Base-by-base conservation (phyloP, 2,113 vertebrate species). In the Onychorhynchus coronatus region DNA sequence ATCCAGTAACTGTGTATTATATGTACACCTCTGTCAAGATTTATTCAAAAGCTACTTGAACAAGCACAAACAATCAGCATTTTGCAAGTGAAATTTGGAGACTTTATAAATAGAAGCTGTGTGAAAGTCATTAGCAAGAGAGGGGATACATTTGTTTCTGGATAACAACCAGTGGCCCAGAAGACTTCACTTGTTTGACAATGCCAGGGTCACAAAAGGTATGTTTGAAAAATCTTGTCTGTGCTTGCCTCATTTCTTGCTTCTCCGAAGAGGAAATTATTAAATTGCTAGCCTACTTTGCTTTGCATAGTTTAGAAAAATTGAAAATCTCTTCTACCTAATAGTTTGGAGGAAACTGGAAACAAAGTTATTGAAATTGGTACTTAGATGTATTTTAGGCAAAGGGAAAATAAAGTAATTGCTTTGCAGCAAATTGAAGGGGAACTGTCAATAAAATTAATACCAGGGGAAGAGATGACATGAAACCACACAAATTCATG, bases 401-500 rank as follows among this genome's bases (percentile, higher is more conserved):
- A 88, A 85, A 61, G 6, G 30, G 24, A 56, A 65, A 74, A 63
- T 12, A 20, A 77, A 68, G 8, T 14, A 25, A 33, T 37, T 80
- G 5, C 5, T 70, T 70, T 61, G 42, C 18, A 33, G 31, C 3
- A 47, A 9, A 66, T 67, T 80, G 12, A 65, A 73, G 6, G 6
- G 1, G 4, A 65, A 39, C 9, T 18, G 5, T 28, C 12, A 66
- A 47, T 47, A 37, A 70, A 74, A 42, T 52, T 15, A 70, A 24
- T 19, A n/a, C 4, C 1, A 3, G 6, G 2, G 19, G 61, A 30
- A 74, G 8, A 46, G 7, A 50, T 39, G 3, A 17, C 44, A 5
- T 1, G 4, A 10, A 63, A 66, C 7, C 11, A 83, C 39, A 41
- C 6, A 78, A 75, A 58, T 31, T 47, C 1, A 21, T 19, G 10